phyloP scores from a whole-genome alignment of 2,113 vertebrate species.

The Tapirus terrestris region DNA sequence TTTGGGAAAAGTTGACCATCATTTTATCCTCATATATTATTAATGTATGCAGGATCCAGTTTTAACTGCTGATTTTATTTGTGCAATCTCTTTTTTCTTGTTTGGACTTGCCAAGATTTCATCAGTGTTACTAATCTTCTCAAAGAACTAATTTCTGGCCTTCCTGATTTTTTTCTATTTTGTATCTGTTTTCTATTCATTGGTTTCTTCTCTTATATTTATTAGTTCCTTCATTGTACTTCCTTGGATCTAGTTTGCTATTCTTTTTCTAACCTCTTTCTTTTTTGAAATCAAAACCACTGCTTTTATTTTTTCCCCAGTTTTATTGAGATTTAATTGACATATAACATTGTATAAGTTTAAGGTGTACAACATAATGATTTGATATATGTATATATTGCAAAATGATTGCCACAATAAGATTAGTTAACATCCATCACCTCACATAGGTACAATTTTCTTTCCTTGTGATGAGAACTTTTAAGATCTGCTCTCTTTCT shows the following conservation, averaged over 20 bases:
- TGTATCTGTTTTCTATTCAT: not conserved
- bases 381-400: too few species aligned
- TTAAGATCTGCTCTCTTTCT: not conserved
- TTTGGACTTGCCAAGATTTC: not conserved
- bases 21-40: not conserved
- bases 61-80: not conserved
- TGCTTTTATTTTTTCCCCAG: too few species aligned
- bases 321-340: too few species aligned
- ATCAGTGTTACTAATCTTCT: not conserved
- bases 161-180: not conserved
- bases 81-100: not conserved
- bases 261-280: not conserved
- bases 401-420: too few species aligned
- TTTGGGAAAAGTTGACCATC: not conserved
- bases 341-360: too few species aligned
- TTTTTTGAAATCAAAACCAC: too few species aligned
- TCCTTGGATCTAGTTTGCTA: not conserved
- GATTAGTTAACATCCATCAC: too few species aligned
- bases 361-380: too few species aligned
- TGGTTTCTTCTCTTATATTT: not conserved
- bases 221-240: not conserved
- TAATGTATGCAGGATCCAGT: not conserved
- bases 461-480: too few species aligned
- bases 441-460: too few species aligned
- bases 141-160: not conserved